Conservation (phyloP, 2,888 invertebrate species). For the Drosophila stalkeri region DNA sequence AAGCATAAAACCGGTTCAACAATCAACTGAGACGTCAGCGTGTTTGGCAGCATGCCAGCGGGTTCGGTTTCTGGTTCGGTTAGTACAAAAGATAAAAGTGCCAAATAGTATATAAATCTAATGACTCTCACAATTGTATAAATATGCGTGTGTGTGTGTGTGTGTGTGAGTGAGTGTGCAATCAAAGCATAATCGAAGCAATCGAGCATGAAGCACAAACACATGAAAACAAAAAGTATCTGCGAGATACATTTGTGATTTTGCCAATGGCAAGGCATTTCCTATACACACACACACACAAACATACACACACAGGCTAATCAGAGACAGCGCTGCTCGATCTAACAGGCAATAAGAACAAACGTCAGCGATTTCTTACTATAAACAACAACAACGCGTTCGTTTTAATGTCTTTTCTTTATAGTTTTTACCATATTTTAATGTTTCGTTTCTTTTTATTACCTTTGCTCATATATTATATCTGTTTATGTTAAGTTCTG, state of each 20-base stretch:
- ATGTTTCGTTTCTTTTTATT: constrained; percentile 25
- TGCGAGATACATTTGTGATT: constrained; percentile 50
- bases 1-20: constrained; percentile 47
- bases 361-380: constrained; percentile 28
- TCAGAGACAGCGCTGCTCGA: constrained; percentile 42
- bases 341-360: constrained; percentile 39
- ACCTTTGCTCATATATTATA: constrained; percentile 30
- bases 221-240: constrained; percentile 36
- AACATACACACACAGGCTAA: constrained; percentile 16
- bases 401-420: constrained; percentile 43
- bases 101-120: constrained; percentile 58
- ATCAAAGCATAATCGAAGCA: constrained; percentile 71
- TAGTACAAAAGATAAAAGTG: constrained; percentile 63
- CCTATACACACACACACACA: constrained; percentile 38
- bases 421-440: constrained; percentile 11
- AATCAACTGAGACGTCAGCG: constrained; percentile 29
- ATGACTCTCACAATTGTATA: constrained; percentile 30
- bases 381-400: constrained; percentile 44
- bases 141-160: neutral
- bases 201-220: constrained; percentile 67
- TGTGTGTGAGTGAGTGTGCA: constrained; percentile 42
- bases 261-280: constrained; percentile 44
- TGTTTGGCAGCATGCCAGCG: constrained; percentile 33
- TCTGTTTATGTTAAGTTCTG: constrained; percentile 9
- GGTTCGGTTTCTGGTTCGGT: constrained; percentile 16